A percentile compares a stretch with the other conserved stretches of the same genome.
These are phyloP conservation scores for Digitonthophagus gazella DNA, from an alignment of 2,888 invertebrate genomes.

Conservation along the genomic window DNA sequence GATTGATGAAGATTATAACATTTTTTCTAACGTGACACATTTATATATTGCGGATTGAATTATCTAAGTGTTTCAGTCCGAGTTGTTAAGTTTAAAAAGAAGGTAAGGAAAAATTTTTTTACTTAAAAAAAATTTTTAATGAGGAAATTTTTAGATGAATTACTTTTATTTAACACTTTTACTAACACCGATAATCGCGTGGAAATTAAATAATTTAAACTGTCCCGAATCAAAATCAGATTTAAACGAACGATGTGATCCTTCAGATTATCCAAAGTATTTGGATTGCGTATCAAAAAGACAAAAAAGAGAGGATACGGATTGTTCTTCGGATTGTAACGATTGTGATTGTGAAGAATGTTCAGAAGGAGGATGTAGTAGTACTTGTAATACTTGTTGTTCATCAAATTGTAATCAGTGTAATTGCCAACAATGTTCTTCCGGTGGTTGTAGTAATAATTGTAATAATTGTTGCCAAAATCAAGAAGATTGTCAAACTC, in stretches of 20 bases:
- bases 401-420: constrained; percentile 17
- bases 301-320: not conserved
- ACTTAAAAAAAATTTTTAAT: too few species aligned
- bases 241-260: not conserved
- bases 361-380: not conserved
- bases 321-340: not conserved
- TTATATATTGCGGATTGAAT: not conserved
- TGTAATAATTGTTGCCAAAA: constrained; percentile 39
- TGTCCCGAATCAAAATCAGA: not conserved
- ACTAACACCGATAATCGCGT: not conserved
- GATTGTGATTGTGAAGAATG: not conserved
- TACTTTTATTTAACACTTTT: not conserved
- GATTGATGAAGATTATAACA: not conserved
- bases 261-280: not conserved
- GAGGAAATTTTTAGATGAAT: too few species aligned
- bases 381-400: not conserved
- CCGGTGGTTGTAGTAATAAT: constrained; percentile 37
- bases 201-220: not conserved
- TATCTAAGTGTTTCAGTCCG: not conserved
- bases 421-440: constrained; percentile 13
- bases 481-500: constrained; percentile 38
- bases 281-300: not conserved
- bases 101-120: not conserved
- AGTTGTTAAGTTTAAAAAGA: not conserved
- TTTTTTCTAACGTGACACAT: not conserved